These are phyloP conservation scores for Gambusia holbrooki DNA, from an alignment of 2,113 vertebrate species.

Conservation along the genomic window DNA sequence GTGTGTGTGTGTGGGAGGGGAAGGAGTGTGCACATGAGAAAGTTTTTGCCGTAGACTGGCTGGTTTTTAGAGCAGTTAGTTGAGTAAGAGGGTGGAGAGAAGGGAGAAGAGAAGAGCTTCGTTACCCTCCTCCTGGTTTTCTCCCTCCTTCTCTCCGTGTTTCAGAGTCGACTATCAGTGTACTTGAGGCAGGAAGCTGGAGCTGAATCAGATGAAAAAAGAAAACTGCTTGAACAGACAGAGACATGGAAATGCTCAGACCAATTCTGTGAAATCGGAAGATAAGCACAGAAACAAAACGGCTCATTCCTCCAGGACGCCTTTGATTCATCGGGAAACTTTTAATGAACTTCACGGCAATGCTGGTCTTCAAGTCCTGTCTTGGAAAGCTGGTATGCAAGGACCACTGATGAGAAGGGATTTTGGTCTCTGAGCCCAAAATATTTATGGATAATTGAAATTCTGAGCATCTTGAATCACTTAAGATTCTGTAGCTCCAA, in stretches of 20 bases:
- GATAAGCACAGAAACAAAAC: constrained; percentile 28
- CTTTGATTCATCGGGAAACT: constrained; percentile 16
- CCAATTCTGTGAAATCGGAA: constrained; percentile 11
- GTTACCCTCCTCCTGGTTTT: constrained; percentile 39
- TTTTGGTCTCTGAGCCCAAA: neutral
- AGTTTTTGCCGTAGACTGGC: constrained; percentile 27
- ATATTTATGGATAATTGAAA: neutral
- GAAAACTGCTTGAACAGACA: constrained; percentile 30
- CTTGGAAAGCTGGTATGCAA: constrained; percentile 79
- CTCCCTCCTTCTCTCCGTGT: constrained; percentile 34
- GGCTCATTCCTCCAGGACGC: neutral
- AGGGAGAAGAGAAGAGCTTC: constrained; percentile 27
- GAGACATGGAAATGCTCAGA: constrained; percentile 16
- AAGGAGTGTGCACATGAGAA: constrained; percentile 13
- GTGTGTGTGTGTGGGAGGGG: constrained; percentile 16
- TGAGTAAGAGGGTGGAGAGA: constrained; percentile 28
- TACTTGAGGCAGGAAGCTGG: constrained; percentile 56
- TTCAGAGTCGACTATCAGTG: constrained; percentile 73
- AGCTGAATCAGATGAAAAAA: constrained; percentile 40
- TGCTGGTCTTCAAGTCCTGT: constrained; percentile 85
- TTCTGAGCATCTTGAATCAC: neutral
- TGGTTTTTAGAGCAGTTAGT: constrained; percentile 66
- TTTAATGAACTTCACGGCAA: constrained; percentile 66
- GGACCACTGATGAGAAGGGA: neutral
- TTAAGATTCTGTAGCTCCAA: neutral